These are phyloP conservation scores for Hormaphis cornu DNA, from an alignment of 1,140 invertebrate genomes.

Conservation along the genomic window DNA sequence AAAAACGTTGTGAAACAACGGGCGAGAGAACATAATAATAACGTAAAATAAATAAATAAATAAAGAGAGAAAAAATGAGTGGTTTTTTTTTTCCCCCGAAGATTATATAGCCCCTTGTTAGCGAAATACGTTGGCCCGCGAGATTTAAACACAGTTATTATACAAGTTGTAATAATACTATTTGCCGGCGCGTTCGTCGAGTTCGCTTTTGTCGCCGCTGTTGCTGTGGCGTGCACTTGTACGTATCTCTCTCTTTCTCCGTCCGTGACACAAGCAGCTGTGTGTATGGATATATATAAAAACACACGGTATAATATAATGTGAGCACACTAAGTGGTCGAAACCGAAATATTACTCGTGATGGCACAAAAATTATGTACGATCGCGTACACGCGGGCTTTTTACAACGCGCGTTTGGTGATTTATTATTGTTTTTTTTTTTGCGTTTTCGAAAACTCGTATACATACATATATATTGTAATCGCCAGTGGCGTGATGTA, in stretches of 20 bases:
- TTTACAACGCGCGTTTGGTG: too few species aligned
- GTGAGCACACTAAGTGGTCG: not conserved
- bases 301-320: not conserved
- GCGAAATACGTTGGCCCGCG: constrained; percentile 8
- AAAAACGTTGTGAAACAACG: not conserved
- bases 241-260: not conserved
- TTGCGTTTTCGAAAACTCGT: too few species aligned
- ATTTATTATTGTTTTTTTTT: too few species aligned
- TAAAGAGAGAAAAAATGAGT: not conserved
- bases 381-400: too few species aligned
- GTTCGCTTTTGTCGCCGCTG: not conserved
- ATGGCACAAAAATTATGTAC: too few species aligned
- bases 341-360: not conserved
- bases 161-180: too few species aligned
- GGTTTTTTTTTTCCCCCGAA: not conserved
- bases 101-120: constrained; percentile 29
- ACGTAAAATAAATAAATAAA: not conserved
- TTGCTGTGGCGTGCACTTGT: not conserved
- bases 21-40: not conserved
- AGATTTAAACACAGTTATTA: constrained; percentile 30
- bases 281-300: not conserved
- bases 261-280: not conserved
- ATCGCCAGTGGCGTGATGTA: too few species aligned
- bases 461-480: too few species aligned
- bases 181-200: constrained; percentile 9